Conservation (phyloP, 2,888 invertebrate genomes). For the Liodrosophila aerea region DNA sequence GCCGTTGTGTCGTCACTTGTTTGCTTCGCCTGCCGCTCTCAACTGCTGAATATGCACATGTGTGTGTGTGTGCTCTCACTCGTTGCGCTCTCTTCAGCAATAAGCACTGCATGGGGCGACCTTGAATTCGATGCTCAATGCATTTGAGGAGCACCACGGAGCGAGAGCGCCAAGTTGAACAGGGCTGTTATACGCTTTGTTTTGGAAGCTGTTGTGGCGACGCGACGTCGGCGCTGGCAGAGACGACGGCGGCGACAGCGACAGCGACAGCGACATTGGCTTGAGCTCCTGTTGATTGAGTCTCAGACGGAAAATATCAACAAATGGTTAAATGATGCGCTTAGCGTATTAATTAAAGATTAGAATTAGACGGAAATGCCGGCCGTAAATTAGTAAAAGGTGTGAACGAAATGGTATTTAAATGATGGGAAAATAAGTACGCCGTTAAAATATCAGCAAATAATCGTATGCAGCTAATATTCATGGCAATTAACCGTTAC, state of each 20-base stretch:
- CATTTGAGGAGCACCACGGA: conserved; percentile 20
- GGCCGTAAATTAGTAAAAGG: too few species aligned
- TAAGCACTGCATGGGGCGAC: conserved; percentile 48
- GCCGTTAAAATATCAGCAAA: too few species aligned
- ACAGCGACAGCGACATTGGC: conserved; percentile 12
- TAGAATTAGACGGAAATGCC: conserved; percentile 15
- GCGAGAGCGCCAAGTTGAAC: conserved; percentile 27
- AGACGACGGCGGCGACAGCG: conserved; percentile 1
- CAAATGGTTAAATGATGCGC: conserved; percentile 46
- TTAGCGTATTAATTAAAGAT: conserved; percentile 48
- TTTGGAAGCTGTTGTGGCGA: conserved; percentile 37
- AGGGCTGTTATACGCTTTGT: conserved; percentile 57
- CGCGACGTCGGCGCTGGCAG: conserved; percentile 5
- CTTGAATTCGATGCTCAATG: conserved; percentile 62
- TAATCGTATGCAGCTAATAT: too few species aligned
- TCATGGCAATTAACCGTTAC: too few species aligned
- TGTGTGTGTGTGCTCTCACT: neutral
- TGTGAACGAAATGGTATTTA: neutral
- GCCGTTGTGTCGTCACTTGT: conserved; percentile 51
- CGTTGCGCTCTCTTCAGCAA: conserved; percentile 45
- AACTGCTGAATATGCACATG: conserved; percentile 56
- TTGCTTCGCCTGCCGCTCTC: conserved; percentile 38
- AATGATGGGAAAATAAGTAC: neutral
- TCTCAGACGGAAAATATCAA: conserved; percentile 42
- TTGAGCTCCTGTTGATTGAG: conserved; percentile 66